Evolutionary conservation across 2,888 invertebrate genomes (phyloP), one percentile per base, ranked within the genome.

Genomic region (Drosophila colorata): DNA sequence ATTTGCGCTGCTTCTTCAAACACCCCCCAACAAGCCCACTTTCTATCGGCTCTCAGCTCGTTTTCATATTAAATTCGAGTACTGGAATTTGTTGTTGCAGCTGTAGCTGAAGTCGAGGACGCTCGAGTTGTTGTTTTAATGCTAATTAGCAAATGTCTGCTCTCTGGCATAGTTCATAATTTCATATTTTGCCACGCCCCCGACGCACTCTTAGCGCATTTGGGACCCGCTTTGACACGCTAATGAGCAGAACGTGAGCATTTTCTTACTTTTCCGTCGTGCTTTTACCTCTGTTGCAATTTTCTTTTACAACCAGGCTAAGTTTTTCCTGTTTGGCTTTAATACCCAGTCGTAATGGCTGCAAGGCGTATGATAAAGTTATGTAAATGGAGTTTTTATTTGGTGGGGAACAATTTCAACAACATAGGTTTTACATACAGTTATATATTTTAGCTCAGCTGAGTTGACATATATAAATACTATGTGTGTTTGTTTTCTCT

Each of bases 171-270:
- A 52, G 49, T 60, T 57, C 20, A 43, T 41, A 66, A 61, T 51
- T 73, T 64, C 41, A 64, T 64, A 64, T 57, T 57, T 63, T 35
- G 40, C 43, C 55, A 25, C 31, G 35, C 57, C 60, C 55, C 48
- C 11, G 2, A 28, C 28, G 8, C 28, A 8, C 28, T 13, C 33
- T 13, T 11, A 31, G n/a, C 9, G 35, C 18, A 35, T 38, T 38
- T 14, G 3, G 5, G 43, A 3, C n/a, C 35, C 23, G 48, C 38
- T 51, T 31, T 51, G 35, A 23, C 43, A 41, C 69, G 65, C 88
- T 82, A 82, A 82, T 82, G 81, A 82, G 81, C 69, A 56, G 46
- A 71, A 68, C 74, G 78, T 71, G 82, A 67, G 79, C 48, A 69
- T 66, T 69, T 68, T 58, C 68, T 48, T 66, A 65, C 61, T 64